Base-by-base conservation (phyloP, 2,113 vertebrate genomes). In the Tragelaphus buxtoni region DNA sequence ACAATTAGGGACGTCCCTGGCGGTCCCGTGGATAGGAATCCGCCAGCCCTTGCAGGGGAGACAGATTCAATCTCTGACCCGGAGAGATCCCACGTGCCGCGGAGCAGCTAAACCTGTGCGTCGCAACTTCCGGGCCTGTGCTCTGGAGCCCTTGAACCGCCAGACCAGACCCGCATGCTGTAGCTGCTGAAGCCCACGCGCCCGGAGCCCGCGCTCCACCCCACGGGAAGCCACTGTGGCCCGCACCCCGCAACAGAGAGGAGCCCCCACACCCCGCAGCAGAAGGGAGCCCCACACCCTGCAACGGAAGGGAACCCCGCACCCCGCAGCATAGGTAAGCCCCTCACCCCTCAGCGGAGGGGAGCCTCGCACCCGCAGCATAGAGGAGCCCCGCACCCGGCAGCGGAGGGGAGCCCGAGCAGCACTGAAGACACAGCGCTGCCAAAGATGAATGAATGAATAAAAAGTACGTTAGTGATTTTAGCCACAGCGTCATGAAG, bases 261-360 rank as follows among this genome's bases (percentile, higher is more conserved):
- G 32, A n/a, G 16, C 24, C 30, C 28, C 30, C 13, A 1, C 60
- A 30, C 2, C 60, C 12, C 5, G 26, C 60, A 61, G 2, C 28
- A 0, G 11, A 61, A 5, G 0, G 12, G 26, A 60, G 22, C 22
- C 22, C 10, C 11, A 0, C 22, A 58, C 58, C 58, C 58, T 2
- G 10, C 58, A 60, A 0, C 1, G 1, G 55, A 56, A 9, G 1
- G 55, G 22, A 56, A 9, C 22, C 56, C 22, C 4, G 0, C 56
- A 58, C 24, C 9, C 22, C 24, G 1, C 55, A 56, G 4, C 0
- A 0, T 9, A 58, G 56, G 2, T 9, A 24, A 58, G 9, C 56
- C 56, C 58, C 10, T 0, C 10, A 60, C 58, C 56, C 58, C 0
- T 0, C 58, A 60, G 1, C 4, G 4, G 56, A 58, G 4, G 10